A percentile compares a stretch with the other conserved stretches of the same genome.
phyloP scores from a whole-genome alignment of 2,113 vertebrate genomes.

The Vombatus ursinus region DNA sequence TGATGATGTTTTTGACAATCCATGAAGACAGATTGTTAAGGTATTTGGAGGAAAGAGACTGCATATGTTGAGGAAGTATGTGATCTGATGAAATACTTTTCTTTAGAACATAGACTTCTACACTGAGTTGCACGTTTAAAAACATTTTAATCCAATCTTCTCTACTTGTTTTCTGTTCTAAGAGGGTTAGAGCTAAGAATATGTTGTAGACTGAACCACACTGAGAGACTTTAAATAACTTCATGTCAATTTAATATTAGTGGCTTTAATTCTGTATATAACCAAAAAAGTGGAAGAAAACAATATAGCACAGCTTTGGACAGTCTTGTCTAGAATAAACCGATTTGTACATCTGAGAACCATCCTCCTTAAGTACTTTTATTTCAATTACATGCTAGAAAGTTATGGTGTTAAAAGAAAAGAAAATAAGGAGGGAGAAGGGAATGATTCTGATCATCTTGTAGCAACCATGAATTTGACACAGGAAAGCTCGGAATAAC shows the following conservation, averaged over 20 bases:
- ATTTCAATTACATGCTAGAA: slow-evolving; percentile 65
- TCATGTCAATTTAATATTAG: not conserved
- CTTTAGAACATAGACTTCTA: not conserved
- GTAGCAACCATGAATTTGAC: slow-evolving; percentile 9
- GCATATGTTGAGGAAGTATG: not conserved
- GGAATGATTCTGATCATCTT: slow-evolving; percentile 32
- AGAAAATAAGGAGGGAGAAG: slow-evolving; percentile 27
- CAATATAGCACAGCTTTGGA: not conserved
- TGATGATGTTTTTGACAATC: not conserved
- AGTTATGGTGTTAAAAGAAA: slow-evolving; percentile 63
- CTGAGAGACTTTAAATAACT: not conserved
- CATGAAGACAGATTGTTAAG: not conserved
- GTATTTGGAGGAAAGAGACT: not conserved
- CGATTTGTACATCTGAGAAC: not conserved
- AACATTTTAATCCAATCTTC: not conserved
- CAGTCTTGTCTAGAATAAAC: not conserved
- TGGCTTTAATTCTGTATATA: not conserved
- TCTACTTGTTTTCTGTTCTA: not conserved
- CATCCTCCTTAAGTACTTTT: slow-evolving; percentile 58
- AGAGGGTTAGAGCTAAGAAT: not conserved
- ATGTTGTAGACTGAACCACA: not conserved
- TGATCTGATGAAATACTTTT: not conserved
- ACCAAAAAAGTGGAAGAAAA: not conserved
- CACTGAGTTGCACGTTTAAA: not conserved
- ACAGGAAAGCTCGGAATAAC: slow-evolving; percentile 61